These are phyloP conservation scores for Sebastolobus alascanus DNA, from an alignment of 2,797 vertebrate genomes.

Conservation along the genomic window DNA sequence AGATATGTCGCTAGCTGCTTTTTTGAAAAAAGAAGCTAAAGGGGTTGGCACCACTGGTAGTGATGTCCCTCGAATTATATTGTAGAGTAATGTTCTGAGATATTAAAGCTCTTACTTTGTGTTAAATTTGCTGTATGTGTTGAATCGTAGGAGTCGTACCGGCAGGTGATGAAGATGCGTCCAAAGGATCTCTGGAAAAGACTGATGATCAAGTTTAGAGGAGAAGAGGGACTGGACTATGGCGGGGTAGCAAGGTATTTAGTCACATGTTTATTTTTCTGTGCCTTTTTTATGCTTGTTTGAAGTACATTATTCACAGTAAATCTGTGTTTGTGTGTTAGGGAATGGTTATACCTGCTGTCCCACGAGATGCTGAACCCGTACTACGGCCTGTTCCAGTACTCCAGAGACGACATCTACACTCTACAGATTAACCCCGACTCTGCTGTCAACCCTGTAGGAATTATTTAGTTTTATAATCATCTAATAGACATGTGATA, in stretches of 20 bases:
- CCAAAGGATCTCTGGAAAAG: conserved; percentile 99
- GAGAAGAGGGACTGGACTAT: conserved; percentile 97
- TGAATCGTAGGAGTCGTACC: conserved; percentile 92
- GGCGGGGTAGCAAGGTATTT: conserved; percentile 95
- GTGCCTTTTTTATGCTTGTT: background rate
- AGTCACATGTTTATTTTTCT: background rate
- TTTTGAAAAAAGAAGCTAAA: background rate
- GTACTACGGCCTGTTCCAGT: conserved; percentile 98
- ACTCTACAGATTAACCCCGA: conserved; percentile 98
- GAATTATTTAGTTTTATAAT: conserved; percentile 3
- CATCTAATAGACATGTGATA: background rate
- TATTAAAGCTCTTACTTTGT: conserved; percentile 10
- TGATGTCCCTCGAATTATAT: background rate
- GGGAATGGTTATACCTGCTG: conserved; percentile 97
- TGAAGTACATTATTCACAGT: background rate
- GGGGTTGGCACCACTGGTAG: background rate
- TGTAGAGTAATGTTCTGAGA: background rate
- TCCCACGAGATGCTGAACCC: conserved; percentile 99
- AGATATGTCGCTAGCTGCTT: background rate
- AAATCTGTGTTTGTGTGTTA: conserved; percentile 65
- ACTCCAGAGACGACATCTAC: conserved; percentile 98
- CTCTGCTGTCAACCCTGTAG: conserved; percentile 97
- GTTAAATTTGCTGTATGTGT: background rate
- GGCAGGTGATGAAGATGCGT: conserved; percentile 99
- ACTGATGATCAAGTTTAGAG: conserved; percentile 99